Percentiles rank a stretch among this genome's conserved stretches.
phyloP scores from a whole-genome alignment of 2,888 invertebrate species.

The Nemoura dubitans region DNA sequence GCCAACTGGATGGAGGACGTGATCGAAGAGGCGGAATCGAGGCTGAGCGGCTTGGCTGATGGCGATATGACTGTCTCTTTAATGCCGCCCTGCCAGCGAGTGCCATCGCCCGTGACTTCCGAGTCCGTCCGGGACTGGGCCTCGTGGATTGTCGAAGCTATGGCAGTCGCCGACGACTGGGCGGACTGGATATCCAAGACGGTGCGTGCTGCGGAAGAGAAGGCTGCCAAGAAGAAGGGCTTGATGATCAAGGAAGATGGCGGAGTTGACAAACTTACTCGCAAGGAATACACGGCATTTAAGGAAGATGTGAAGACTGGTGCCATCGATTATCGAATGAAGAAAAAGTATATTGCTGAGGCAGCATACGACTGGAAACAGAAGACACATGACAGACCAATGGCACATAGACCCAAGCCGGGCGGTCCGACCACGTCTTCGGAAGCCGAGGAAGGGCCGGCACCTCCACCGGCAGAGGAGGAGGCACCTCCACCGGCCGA shows the following conservation, averaged over 20 bases:
- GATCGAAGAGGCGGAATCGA: slow-evolving; percentile 23
- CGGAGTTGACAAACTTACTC: neutral
- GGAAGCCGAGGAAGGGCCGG: neutral
- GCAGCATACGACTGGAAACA: neutral
- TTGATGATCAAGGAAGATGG: neutral
- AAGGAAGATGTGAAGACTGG: slow-evolving; percentile 5
- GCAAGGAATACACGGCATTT: neutral
- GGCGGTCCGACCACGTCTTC: neutral
- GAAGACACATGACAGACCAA: neutral
- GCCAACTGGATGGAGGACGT: slow-evolving; percentile 33
- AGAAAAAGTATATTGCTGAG: slow-evolving; percentile 17
- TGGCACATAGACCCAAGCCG: neutral
- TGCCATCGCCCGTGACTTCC: neutral
- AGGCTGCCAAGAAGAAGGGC: slow-evolving; percentile 33
- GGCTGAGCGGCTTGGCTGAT: neutral
- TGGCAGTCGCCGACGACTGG: slow-evolving; percentile 26
- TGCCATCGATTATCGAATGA: slow-evolving; percentile 25
- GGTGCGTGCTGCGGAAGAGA: slow-evolving; percentile 23
- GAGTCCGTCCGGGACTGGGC: neutral
- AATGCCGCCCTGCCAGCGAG: neutral
- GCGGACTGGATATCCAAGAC: slow-evolving; percentile 10
- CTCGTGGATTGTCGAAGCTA: slow-evolving; percentile 9
- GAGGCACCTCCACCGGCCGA: neutral
- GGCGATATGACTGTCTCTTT: neutral
- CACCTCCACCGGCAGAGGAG: neutral